A percentile compares a stretch with the other conserved stretches of the same genome.
phyloP scores from a whole-genome alignment of 2,797 vertebrate genomes.

The Tachyglossus aculeatus region DNA sequence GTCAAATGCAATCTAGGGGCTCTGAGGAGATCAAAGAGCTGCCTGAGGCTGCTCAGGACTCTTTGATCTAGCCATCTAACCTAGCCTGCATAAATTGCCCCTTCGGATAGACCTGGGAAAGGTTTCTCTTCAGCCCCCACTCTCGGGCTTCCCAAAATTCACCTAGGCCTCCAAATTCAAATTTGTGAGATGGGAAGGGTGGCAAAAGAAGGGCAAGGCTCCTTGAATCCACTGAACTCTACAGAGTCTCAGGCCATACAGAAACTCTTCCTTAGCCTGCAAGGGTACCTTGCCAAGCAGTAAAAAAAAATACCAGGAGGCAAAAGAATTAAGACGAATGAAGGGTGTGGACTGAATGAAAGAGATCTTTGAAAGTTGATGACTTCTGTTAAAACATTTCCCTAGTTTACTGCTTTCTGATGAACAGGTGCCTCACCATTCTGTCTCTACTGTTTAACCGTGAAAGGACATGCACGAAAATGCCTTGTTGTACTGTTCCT shows the following conservation, averaged over 20 bases:
- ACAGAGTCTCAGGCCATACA: slow-evolving; percentile 51
- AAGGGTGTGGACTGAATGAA: slow-evolving; percentile 49
- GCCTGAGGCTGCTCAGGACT: not conserved
- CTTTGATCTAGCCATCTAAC: slow-evolving; percentile 4
- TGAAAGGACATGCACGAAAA: slow-evolving; percentile 48
- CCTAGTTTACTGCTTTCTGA: slow-evolving; percentile 47
- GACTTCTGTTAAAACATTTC: slow-evolving; percentile 60
- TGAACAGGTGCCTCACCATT: slow-evolving; percentile 53
- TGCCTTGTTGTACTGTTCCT: slow-evolving; percentile 44
- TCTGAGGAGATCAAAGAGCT: slow-evolving; percentile 37
- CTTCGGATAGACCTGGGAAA: not conserved
- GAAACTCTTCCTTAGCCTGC: slow-evolving; percentile 53
- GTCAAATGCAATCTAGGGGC: not conserved
- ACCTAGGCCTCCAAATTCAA: slow-evolving; percentile 2
- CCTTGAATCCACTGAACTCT: not conserved
- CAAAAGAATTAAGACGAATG: slow-evolving; percentile 57
- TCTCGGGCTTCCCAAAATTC: slow-evolving; percentile 1
- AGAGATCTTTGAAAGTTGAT: slow-evolving; percentile 47
- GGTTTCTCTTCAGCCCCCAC: not conserved
- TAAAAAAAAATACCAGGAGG: not conserved
- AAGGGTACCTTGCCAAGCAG: slow-evolving; percentile 62
- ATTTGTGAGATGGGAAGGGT: not conserved
- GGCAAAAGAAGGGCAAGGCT: not conserved
- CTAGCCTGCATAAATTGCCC: not conserved
- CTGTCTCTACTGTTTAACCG: slow-evolving; percentile 55